Percentiles rank a stretch among this genome's conserved stretches.
phyloP scores from a whole-genome alignment of 2,797 vertebrate species.

The Microctenopoma lineatum region DNA sequence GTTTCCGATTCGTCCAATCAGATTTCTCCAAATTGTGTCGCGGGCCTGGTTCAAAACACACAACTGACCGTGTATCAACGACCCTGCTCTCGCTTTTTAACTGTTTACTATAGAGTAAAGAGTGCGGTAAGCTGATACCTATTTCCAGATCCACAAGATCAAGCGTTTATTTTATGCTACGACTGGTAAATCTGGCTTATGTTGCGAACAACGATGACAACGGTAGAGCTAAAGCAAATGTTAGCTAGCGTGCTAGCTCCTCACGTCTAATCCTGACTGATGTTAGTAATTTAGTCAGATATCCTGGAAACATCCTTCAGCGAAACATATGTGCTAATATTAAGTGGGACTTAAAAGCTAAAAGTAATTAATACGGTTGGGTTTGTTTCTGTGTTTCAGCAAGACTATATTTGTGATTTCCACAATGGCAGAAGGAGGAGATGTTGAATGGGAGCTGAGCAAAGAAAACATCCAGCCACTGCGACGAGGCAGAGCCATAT shows the following conservation, averaged over 20 bases:
- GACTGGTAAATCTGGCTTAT: rapidly evolving
- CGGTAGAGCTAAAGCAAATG: background rate
- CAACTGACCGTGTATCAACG: background rate
- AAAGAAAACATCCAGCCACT: conserved; percentile 98
- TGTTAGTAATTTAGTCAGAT: background rate
- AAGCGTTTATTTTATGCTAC: rapidly evolving
- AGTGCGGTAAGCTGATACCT: background rate
- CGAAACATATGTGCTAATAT: no score
- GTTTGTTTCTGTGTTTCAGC: background rate
- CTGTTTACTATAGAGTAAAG: background rate
- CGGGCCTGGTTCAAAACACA: conserved; percentile 80
- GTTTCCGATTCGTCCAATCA: conserved; percentile 74
- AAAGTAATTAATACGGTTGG: background rate
- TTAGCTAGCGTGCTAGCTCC: conserved; percentile 31
- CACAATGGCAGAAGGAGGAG: conserved; percentile 87
- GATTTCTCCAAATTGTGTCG: conserved; percentile 45
- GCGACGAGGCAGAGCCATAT: conserved; percentile 87
- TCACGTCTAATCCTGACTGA: background rate
- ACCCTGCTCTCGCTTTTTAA: background rate
- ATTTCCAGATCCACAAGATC: rapidly evolving
- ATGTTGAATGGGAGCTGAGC: conserved; percentile 92
- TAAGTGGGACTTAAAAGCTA: background rate
- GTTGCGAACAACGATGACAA: background rate
- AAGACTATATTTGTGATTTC: conserved; percentile 18
- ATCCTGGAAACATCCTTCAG: background rate